phyloP scores from a whole-genome alignment of 2,113 vertebrate genomes.

The Epinephelus cyanopodus region DNA sequence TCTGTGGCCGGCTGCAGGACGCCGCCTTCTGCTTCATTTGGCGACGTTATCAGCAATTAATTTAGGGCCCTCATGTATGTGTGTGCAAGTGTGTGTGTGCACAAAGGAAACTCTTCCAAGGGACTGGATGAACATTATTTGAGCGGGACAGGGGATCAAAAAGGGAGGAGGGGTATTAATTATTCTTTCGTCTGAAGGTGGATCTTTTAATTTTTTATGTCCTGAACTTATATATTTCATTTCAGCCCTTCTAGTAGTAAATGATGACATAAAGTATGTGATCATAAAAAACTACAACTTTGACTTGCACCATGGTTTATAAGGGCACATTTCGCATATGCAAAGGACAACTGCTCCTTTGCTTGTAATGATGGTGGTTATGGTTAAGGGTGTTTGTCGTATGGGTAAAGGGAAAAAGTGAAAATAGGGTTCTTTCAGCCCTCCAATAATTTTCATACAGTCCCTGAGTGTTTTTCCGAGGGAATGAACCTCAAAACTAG shows the following conservation, averaged over 20 bases:
- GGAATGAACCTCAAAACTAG: neutral
- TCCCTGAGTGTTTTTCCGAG: neutral
- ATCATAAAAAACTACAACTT: too few species aligned
- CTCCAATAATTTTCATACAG: neutral
- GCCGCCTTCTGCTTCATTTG: constrained; percentile 36
- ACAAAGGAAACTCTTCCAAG: neutral
- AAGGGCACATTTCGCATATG: too few species aligned
- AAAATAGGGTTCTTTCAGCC: too few species aligned
- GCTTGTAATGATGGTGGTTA: too few species aligned
- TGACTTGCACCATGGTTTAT: too few species aligned
- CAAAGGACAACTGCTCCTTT: too few species aligned
- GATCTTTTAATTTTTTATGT: too few species aligned
- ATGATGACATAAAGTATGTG: neutral
- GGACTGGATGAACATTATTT: constrained; percentile 7
- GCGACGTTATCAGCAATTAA: constrained; percentile 19
- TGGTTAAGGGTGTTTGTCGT: too few species aligned
- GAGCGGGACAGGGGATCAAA: neutral
- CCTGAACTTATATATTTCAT: too few species aligned
- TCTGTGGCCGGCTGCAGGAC: constrained; percentile 28
- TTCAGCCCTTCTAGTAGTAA: neutral
- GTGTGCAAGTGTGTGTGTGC: neutral
- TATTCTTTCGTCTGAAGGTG: neutral
- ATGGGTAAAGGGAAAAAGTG: too few species aligned
- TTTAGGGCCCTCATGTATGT: constrained; percentile 12
- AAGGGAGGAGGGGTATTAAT: neutral